A percentile compares a stretch with the other conserved stretches of the same genome.
phyloP scores from a whole-genome alignment of 2,888 invertebrate species.

The Sphinx pinastri region DNA sequence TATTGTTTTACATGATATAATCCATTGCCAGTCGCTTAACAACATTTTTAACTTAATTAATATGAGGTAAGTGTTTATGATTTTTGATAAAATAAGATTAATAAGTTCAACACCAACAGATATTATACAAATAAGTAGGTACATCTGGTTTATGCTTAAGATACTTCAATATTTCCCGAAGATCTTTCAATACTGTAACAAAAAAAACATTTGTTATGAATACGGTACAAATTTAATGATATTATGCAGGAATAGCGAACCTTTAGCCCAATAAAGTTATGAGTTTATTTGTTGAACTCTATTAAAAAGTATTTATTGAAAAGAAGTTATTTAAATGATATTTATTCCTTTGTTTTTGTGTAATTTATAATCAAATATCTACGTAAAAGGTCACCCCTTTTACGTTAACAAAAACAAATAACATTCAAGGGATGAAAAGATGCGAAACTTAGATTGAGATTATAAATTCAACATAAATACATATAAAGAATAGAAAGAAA shows the following conservation, averaged over 20 bases:
- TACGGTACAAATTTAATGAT: not conserved
- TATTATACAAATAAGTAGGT: not conserved
- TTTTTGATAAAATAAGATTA: constrained; percentile 2
- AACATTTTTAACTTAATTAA: not conserved
- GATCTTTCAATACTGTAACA: constrained; percentile 55
- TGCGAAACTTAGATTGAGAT: no score
- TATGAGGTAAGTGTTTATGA: constrained; percentile 1
- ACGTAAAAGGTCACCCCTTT: no score
- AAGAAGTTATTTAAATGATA: no score
- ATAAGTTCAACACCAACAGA: not conserved
- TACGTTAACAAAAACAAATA: no score
- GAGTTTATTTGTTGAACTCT: no score
- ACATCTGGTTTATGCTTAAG: constrained; percentile 41
- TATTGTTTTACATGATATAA: constrained; percentile 16
- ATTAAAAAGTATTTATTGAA: no score
- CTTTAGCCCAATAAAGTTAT: not conserved
- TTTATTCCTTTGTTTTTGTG: no score
- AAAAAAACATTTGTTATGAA: constrained; percentile 34
- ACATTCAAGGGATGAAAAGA: no score
- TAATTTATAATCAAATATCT: no score
- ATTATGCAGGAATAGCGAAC: not conserved
- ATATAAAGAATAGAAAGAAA: no score
- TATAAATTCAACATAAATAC: no score
- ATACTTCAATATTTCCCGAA: constrained; percentile 46
- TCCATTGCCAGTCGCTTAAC: constrained; percentile 30